These are phyloP conservation scores for Phymastichus coffea DNA, from an alignment of 1,140 invertebrate genomes.

Conservation along the genomic window DNA sequence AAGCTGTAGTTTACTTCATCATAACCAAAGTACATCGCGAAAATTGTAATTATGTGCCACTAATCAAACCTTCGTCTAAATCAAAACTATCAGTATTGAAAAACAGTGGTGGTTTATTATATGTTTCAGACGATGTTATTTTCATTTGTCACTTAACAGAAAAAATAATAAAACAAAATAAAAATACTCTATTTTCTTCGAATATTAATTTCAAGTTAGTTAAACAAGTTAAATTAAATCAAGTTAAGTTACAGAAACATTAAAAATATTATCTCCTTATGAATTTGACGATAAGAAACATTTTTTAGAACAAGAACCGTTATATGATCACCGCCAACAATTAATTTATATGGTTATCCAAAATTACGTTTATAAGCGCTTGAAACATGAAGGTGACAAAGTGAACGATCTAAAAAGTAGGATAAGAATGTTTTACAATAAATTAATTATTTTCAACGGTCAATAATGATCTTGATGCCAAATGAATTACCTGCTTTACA, in stretches of 20 bases:
- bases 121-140: background rate
- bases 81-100: background rate
- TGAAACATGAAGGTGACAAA: background rate
- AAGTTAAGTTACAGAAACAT: too few species aligned
- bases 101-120: background rate
- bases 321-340: background rate
- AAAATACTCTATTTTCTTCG: background rate
- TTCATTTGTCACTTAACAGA: background rate
- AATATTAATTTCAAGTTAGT: background rate
- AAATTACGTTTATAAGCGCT: background rate
- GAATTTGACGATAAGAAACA: background rate
- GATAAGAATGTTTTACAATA: too few species aligned
- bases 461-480: too few species aligned
- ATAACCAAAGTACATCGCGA: background rate
- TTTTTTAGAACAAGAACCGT: background rate
- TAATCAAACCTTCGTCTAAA: background rate
- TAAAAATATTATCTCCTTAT: background rate
- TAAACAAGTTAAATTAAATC: too few species aligned
- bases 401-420: background rate
- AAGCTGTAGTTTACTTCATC: background rate
- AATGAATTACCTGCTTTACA: too few species aligned
- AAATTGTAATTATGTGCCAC: background rate
- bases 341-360: background rate
- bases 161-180: background rate
- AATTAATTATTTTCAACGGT: background rate